These are phyloP conservation scores for Babyrousa celebensis DNA, from an alignment of 2,797 vertebrate species.

Conservation along the genomic window DNA sequence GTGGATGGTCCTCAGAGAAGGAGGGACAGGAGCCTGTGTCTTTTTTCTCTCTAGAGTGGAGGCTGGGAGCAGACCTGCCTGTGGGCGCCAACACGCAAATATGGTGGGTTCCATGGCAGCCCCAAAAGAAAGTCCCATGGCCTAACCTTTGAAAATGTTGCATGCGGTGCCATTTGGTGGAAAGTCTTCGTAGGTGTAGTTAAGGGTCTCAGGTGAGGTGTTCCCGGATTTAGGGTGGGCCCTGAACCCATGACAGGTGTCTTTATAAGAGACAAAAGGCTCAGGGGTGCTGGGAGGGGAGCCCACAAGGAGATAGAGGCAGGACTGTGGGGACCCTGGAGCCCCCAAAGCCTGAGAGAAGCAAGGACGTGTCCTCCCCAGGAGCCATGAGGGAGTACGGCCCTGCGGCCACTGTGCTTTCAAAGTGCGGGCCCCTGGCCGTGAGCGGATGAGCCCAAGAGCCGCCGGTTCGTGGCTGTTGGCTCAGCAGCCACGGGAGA, in stretches of 20 bases:
- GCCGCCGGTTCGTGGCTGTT: accelerated
- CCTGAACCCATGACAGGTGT: accelerated
- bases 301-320: accelerated
- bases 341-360: accelerated
- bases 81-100: accelerated
- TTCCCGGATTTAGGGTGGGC: too few relatives aligned
- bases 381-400: accelerated
- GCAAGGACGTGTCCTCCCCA: accelerated
- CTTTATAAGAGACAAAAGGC: accelerated
- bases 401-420: accelerated
- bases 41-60: accelerated
- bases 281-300: accelerated
- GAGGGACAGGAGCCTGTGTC: too few relatives aligned
- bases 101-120: accelerated
- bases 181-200: accelerated
- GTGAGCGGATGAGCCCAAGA: accelerated
- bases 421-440: background rate
- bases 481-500: accelerated
- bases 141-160: accelerated
- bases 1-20: accelerated
- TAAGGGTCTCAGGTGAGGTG: accelerated
- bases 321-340: background rate
- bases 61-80: accelerated
- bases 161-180: accelerated
- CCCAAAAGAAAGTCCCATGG: accelerated